Evolutionary conservation across 2,797 vertebrate genomes (phyloP), one percentile per base, ranked within the genome.

Genomic region (Lacerta agilis): DNA sequence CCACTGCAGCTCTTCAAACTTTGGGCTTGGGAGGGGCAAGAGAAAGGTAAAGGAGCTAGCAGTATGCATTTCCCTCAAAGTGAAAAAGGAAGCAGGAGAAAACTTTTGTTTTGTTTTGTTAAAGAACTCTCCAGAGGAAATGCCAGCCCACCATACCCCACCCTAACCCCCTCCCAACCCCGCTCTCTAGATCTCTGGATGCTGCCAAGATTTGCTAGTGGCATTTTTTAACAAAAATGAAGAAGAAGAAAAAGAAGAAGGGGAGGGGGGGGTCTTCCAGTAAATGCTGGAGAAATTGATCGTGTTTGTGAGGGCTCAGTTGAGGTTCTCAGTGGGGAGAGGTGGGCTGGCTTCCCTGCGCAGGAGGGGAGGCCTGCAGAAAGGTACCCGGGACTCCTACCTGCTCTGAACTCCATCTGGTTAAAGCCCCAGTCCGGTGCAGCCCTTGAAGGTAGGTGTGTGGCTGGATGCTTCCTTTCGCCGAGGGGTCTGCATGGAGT

Each of bases 391-490:
- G 89, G 73, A 92, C 92, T 92, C 94, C 94, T 96, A 97, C 96
- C 96, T 97, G 96, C 95, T 95, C 95, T 92, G 95, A 96, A 93
- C 95, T 96, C 96, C 96, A 97, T 96, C 94, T 94, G 95, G 94
- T 95, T 82, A 82, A 75, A 88, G 83, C 79, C 84, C 84, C 90
- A 55, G 66, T 88, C 89, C 83, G 90, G 55, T 67, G 87, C 83
- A 73, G 90, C 83, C 90, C 83, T 79, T 33, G 83, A 90, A 90
- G 86, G 90, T 90, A 90, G 83, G 90, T 88, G 83, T 86, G 87
- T 83, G 90, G 27, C 80, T 88, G 83, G 55, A 41, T 67, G 87
- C 90, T 86, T 86, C 87, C 90, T 90, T 86, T 88, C 83, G 75
- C 86, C 79, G 66, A 90, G 75, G 87, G 90, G 87, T 87, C 90